Base-by-base conservation (phyloP, 2,888 invertebrate genomes). In the Melieria picta region DNA sequence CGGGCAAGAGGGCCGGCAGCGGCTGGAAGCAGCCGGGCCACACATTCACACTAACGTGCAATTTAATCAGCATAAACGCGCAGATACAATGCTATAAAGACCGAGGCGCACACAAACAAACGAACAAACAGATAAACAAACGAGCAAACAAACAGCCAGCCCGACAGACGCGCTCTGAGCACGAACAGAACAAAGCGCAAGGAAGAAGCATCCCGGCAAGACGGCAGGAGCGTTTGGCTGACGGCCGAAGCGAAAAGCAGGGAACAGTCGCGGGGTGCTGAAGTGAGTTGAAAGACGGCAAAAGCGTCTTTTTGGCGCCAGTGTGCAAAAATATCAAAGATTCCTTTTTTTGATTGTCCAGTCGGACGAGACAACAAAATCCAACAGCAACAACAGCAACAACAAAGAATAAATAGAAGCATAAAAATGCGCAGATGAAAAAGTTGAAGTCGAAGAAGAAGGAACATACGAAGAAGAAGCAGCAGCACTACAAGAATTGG, bases 251-350 rank as follows among this genome's bases (percentile, higher is more conserved):
- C 52, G 30, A 46, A 61, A 50, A 55, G 55, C 52, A 11, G 9
- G 3, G 60, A 47, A 58, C 58, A 62, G 45, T 61, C 43, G 67
- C 42, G 45, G 46, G 65, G 70, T 69, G 62, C 62, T 62, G 61
- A 70, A 74, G 67, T 46, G 61, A 73, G 60, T 69, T 67, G 58
- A 62, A 71, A 52, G 69, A 65, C 71, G 70, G 73, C 74, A 63
- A 65, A 69, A 74, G 79, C 83, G 83, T 83, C 83, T 82, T 82
- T 83, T 80, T 84, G 83, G 83, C 83, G 83, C 83, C 83, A 83
- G 81, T 43, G 63, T 56, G 67, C 69, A 69, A 71, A 74, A 77
- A 82, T 82, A 82, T 83, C 80, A 82, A 83, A 82, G 82, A 83
- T 82, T 60, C 45, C 52, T 42, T 52, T 75, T 73, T 72, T 74